These are phyloP conservation scores for Drosophila lacertosa DNA, from an alignment of 1,140 invertebrate species.

Conservation along the genomic window DNA sequence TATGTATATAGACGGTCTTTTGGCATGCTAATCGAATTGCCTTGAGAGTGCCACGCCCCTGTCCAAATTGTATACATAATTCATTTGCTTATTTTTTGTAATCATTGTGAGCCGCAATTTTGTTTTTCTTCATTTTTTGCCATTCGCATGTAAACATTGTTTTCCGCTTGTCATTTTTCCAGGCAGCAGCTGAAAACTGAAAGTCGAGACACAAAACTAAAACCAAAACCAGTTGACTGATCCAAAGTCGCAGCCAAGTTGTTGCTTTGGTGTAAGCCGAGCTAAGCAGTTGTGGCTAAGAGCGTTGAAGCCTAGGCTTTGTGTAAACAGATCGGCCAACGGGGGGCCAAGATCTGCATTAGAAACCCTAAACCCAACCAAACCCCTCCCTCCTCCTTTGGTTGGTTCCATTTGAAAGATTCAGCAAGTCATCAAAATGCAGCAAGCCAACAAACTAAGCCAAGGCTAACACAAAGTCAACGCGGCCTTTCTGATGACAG, in stretches of 20 bases:
- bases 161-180: slow-evolving; percentile 49
- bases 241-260: background rate
- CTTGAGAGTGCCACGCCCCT: slow-evolving; percentile 28
- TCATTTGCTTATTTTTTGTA: slow-evolving; percentile 11
- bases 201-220: slow-evolving; percentile 24
- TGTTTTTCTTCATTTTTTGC: slow-evolving; percentile 5
- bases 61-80: slow-evolving; percentile 4
- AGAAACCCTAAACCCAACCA: slow-evolving; percentile 28
- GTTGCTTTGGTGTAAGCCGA: slow-evolving; percentile 33
- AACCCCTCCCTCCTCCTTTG: background rate
- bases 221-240: slow-evolving; percentile 24
- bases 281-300: slow-evolving; percentile 7
- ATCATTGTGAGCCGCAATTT: slow-evolving; percentile 14
- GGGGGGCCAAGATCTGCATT: slow-evolving; percentile 26
- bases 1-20: slow-evolving; percentile 4
- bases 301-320: slow-evolving; percentile 46
- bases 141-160: slow-evolving; percentile 37
- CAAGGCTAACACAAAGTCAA: slow-evolving; percentile 37
- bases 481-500: slow-evolving; percentile 5
- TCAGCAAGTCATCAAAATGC: slow-evolving; percentile 46
- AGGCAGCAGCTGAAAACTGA: slow-evolving; percentile 30
- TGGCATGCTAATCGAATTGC: slow-evolving; percentile 32
- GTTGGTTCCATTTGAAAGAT: slow-evolving; percentile 21
- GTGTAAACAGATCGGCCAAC: slow-evolving; percentile 46
- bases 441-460: slow-evolving; percentile 39